Conservation (phyloP, 2,113 vertebrate genomes). For the Varanus komodoensis region DNA sequence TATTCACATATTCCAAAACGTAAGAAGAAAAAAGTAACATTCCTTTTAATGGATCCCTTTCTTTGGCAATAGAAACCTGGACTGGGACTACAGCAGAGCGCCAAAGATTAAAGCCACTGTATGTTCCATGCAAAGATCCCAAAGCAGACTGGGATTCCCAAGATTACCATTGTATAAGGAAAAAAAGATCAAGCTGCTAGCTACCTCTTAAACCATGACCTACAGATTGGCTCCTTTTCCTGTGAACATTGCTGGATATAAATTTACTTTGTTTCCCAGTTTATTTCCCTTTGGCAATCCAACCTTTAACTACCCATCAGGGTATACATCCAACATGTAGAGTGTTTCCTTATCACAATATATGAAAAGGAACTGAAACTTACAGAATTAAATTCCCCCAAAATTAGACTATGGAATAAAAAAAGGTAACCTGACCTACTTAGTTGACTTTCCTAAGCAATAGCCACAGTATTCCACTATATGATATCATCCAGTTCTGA, state of each 20-base stretch:
- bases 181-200: too few species aligned
- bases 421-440: not conserved
- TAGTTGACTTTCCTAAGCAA: not conserved
- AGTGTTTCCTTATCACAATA: not conserved
- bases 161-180: too few species aligned
- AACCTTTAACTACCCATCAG: not conserved
- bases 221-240: not conserved
- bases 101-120: too few species aligned
- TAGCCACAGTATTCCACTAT: not conserved
- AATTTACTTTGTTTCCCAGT: not conserved
- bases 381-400: not conserved
- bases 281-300: not conserved
- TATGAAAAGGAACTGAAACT: not conserved
- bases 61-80: too few species aligned
- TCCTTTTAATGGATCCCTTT: too few species aligned
- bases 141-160: too few species aligned
- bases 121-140: too few species aligned
- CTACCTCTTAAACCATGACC: too few species aligned
- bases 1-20: too few species aligned
- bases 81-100: too few species aligned
- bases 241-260: not conserved
- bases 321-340: not conserved
- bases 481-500: conserved; percentile 20
- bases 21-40: too few species aligned
- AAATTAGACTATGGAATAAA: not conserved